These are phyloP conservation scores for Catostylus mosaicus DNA, from an alignment of 30 jellyfish, hydroid and myxozoan species.

Conservation along the genomic window DNA sequence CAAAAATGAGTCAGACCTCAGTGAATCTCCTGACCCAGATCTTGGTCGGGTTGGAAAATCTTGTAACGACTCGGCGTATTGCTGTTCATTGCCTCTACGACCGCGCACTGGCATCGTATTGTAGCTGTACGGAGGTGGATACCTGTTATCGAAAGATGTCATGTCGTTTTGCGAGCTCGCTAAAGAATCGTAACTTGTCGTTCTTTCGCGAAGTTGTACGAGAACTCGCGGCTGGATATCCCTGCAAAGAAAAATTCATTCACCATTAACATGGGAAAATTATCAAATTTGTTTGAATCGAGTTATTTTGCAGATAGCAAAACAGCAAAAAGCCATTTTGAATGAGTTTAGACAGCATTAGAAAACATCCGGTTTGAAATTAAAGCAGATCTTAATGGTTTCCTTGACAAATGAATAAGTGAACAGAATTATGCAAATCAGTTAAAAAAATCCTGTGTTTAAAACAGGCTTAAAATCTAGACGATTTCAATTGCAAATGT, in stretches of 20 bases:
- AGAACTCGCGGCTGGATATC: constrained; percentile 62
- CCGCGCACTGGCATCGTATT: constrained; percentile 54
- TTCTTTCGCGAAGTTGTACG: constrained; percentile 60
- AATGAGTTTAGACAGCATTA: too few relatives aligned
- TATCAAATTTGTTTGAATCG: too few relatives aligned
- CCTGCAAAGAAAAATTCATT: constrained; percentile 45
- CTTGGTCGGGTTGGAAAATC: constrained; percentile 74
- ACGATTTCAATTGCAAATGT: too few relatives aligned
- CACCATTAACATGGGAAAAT: too few relatives aligned
- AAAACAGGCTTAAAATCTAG: too few relatives aligned
- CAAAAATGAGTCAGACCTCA: constrained; percentile 79
- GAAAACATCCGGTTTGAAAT: too few relatives aligned
- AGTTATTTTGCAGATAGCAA: too few relatives aligned
- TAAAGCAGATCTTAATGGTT: too few relatives aligned
- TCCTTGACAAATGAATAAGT: too few relatives aligned
- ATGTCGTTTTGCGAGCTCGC: constrained; percentile 68
- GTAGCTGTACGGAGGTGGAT: constrained; percentile 23
- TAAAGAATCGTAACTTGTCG: constrained; percentile 58
- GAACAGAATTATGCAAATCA: too few relatives aligned
- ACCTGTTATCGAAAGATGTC: constrained; percentile 41
- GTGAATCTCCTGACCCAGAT: constrained; percentile 75
- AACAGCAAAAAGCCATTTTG: too few relatives aligned
- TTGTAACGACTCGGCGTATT: constrained; percentile 84
- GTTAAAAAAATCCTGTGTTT: too few relatives aligned
- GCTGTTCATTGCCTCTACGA: constrained; percentile 38